Base-by-base conservation (phyloP, 2,888 invertebrate species). In the Tuta absoluta region DNA sequence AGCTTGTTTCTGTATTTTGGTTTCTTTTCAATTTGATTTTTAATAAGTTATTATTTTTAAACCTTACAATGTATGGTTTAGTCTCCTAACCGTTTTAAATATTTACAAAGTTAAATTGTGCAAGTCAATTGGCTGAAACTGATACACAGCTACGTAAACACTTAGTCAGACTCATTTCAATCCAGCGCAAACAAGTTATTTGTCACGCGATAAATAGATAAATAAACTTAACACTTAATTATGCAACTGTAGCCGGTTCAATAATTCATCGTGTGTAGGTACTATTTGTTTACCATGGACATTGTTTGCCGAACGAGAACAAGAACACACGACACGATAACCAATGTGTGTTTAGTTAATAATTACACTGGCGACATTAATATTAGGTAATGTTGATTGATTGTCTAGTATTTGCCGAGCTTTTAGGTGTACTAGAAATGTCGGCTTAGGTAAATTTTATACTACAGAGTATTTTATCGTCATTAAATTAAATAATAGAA, bases 221-320 rank as follows among this genome's bases (percentile, higher is more conserved):
- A 70, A 71, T 70, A 61, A 65, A 65, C 38, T 65, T 61, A 61
- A 45, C 58, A 71, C 67, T 71, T 73, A 75, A 75, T 75, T 73
- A 75, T 73, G 74, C 71, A 67, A 68, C 53, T 62, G 63, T 61
- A 80, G 79, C 79, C 77, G 71, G 75, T 74, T 76, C 78, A 78
- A 86, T 86, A 85, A 87, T 82, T 86, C 83, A 86, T 81, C 72
- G n/a, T 56, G 74, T 75, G 79, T 81, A 33, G 33, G 33, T 33
- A 80, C 81, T 86, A 87, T 87, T 89, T 89, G 86, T 87, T 87
- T 89, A 81, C 84, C 75, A 76, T 83, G 77, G 77, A 76, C 80
- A 81, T 79, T 90, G 89, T 90, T 89, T 89, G 84, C 75, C 70
- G 76, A 84, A 84, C 82, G 84, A 84, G 85, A 84, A 87, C 87